A percentile compares a stretch with the other conserved stretches of the same genome.
Evolutionary conservation across 2,888 invertebrate species (phyloP).

Genomic region (Boloria euphrosyne): DNA sequence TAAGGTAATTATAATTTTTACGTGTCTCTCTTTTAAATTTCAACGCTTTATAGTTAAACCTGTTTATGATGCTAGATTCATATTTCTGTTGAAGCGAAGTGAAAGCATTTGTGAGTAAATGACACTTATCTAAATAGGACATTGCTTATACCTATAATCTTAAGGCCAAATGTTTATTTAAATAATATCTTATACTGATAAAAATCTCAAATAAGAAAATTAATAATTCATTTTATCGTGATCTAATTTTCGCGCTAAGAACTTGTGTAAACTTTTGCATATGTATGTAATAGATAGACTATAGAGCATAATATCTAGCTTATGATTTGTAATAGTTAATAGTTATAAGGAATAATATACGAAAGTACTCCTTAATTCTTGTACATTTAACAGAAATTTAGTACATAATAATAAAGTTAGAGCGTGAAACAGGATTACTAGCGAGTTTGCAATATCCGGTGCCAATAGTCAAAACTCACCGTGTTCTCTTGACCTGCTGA

Average conservation of each 20-base stretch:
- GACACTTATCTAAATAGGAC: slow-evolving; percentile 30
- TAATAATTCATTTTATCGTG: slow-evolving; percentile 2
- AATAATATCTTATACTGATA: slow-evolving; percentile 28
- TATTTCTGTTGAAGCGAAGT: slow-evolving; percentile 11
- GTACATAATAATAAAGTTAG: neutral
- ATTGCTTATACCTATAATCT: slow-evolving; percentile 25
- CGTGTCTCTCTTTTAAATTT: too few relatives aligned
- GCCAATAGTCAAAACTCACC: slow-evolving; percentile 19
- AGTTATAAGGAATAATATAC: too few relatives aligned
- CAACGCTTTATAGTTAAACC: too few relatives aligned
- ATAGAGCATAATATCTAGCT: neutral
- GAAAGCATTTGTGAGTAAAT: slow-evolving; percentile 29
- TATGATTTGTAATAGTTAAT: too few relatives aligned
- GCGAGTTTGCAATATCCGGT: slow-evolving; percentile 23
- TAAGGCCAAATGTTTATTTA: slow-evolving; percentile 22
- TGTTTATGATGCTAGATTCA: too few relatives aligned
- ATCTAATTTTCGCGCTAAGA: neutral
- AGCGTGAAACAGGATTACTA: slow-evolving; percentile 18
- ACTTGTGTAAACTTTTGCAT: neutral
- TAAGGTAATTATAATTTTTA: too few relatives aligned
- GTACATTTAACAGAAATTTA: neutral
- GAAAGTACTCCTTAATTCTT: neutral
- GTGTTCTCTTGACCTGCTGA: slow-evolving; percentile 26
- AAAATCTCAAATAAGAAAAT: slow-evolving; percentile 19
- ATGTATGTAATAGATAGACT: too few relatives aligned